Evolutionary conservation across 2,888 invertebrate species (phyloP).

Genomic region (Leptinotarsa juncta): DNA sequence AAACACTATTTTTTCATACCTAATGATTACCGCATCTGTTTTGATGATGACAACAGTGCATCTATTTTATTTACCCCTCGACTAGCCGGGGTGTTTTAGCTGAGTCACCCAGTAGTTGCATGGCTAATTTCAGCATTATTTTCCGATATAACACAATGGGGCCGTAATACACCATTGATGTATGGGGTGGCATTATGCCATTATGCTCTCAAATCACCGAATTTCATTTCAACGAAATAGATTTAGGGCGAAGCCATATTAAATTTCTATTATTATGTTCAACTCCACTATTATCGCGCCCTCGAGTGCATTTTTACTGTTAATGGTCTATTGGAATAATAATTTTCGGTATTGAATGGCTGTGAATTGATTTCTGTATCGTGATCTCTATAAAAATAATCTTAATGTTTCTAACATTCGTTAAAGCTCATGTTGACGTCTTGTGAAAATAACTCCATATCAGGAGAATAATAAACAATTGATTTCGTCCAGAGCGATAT

Average conservation of each 20-base stretch:
- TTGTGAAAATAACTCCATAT: conserved; percentile 2
- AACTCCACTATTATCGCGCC: conserved; percentile 32
- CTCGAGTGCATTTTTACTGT: conserved; percentile 40
- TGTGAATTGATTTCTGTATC: conserved; percentile 34
- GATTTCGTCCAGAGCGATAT: neutral
- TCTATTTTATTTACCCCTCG: neutral
- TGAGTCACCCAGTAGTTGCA: conserved; percentile 38
- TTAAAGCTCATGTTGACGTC: conserved; percentile 12
- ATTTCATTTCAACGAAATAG: conserved; percentile 40
- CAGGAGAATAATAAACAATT: neutral
- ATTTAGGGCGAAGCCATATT: conserved; percentile 39
- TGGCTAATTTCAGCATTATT: conserved; percentile 41
- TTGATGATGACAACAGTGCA: neutral
- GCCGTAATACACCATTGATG: conserved; percentile 36
- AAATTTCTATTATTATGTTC: conserved; percentile 40
- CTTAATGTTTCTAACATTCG: conserved; percentile 33
- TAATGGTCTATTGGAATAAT: conserved; percentile 37
- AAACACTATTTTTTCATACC: no score
- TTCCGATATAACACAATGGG: conserved; percentile 37
- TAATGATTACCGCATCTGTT: neutral
- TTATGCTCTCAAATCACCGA: conserved; percentile 44
- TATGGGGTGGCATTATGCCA: conserved; percentile 42
- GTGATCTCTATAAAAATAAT: conserved; percentile 35
- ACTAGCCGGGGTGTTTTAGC: conserved; percentile 20
- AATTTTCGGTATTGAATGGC: conserved; percentile 31